Conservation (phyloP, 2,113 vertebrate genomes). For the Phaethornis superciliosus region DNA sequence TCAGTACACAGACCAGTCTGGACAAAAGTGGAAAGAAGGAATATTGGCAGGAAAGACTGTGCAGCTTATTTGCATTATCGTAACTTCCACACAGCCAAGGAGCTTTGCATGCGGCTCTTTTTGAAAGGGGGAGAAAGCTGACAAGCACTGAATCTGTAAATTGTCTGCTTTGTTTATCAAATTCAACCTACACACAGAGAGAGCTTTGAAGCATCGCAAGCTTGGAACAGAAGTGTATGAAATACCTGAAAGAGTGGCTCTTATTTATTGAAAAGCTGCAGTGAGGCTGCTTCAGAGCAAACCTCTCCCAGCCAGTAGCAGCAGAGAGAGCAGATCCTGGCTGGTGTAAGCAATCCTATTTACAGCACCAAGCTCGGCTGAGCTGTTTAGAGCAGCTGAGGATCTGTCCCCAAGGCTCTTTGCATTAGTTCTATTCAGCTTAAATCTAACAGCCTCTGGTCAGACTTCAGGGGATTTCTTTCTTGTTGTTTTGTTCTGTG, state of each 20-base stretch:
- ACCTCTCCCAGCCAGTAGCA: not conserved
- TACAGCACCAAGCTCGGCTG: not conserved
- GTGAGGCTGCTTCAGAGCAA: not conserved
- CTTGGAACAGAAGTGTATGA: not conserved
- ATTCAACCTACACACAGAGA: not conserved
- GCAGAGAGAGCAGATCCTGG: not conserved
- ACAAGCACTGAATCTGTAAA: not conserved
- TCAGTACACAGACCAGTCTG: slow-evolving; percentile 68
- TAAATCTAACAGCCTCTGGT: not conserved
- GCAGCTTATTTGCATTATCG: not conserved
- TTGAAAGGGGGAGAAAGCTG: not conserved
- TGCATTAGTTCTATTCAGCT: not conserved
- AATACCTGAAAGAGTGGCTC: not conserved
- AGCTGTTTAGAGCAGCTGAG: not conserved
- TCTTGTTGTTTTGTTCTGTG: not conserved
- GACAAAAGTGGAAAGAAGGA: slow-evolving; percentile 56
- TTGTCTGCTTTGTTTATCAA: not conserved
- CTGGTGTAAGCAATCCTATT: not conserved
- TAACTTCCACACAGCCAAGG: not conserved
- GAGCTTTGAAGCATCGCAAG: not conserved
- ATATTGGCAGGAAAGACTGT: slow-evolving; percentile 35
- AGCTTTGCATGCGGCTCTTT: not conserved
- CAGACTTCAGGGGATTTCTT: not conserved
- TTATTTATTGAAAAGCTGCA: not conserved
- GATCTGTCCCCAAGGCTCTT: not conserved